A percentile compares a stretch with the other conserved stretches of the same genome.
phyloP scores from a whole-genome alignment of 2,888 invertebrate genomes.

The Caradrina clavipalpis region DNA sequence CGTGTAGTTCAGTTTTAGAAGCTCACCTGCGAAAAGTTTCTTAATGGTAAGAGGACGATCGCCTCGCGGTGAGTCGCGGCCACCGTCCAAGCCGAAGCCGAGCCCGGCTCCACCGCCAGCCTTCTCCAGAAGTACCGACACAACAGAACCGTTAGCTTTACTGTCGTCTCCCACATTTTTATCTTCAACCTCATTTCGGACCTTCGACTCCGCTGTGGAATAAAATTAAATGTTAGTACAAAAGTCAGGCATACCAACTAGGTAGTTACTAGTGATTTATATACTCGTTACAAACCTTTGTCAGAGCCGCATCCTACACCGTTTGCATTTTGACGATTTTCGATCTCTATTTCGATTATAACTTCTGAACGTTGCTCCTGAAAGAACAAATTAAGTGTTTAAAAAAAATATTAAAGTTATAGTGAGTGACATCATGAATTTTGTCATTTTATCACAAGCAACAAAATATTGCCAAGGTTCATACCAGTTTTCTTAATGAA shows the following conservation, averaged over 20 bases:
- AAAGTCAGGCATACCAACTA: neutral
- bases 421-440: neutral
- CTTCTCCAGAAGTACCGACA: constrained; percentile 89
- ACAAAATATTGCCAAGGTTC: neutral
- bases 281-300: constrained; percentile 75
- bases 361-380: constrained; percentile 95
- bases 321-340: constrained; percentile 74
- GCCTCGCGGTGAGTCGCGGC: constrained; percentile 97
- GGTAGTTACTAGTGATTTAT: constrained; percentile 4
- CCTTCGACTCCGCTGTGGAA: constrained; percentile 86
- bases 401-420: neutral
- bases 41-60: constrained; percentile 97
- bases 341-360: constrained; percentile 94
- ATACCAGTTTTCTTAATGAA: neutral
- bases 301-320: constrained; percentile 84
- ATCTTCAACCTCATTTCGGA: constrained; percentile 67
- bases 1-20: constrained; percentile 6
- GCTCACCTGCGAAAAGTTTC: constrained; percentile 97
- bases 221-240: constrained; percentile 6
- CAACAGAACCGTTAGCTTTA: constrained; percentile 73
- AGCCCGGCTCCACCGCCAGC: constrained; percentile 95
- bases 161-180: constrained; percentile 58
- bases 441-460: neutral
- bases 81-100: constrained; percentile 98
- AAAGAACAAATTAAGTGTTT: constrained; percentile 52